Conservation (phyloP, 2,113 vertebrate genomes). For the Nymphicus hollandicus region DNA sequence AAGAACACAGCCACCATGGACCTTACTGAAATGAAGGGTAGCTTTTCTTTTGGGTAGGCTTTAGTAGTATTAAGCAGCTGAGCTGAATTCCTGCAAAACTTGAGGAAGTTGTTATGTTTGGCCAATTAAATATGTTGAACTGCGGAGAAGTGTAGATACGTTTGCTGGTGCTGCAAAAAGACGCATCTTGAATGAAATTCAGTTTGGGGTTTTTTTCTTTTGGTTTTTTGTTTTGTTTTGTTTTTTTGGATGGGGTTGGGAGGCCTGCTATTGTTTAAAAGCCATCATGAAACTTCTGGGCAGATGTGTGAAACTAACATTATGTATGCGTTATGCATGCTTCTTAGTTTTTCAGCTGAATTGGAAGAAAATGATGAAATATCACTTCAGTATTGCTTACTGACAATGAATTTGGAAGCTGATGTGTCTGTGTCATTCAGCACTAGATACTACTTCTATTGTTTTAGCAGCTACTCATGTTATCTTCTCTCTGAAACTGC, state of each 20-base stretch:
- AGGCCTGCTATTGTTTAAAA: neutral
- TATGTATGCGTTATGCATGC: neutral
- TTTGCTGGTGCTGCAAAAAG: neutral
- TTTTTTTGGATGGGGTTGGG: rapidly evolving
- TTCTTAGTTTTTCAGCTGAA: neutral
- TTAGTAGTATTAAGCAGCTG: neutral
- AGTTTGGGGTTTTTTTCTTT: neutral
- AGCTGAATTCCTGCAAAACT: neutral
- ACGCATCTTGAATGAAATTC: neutral
- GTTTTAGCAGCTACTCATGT: neutral
- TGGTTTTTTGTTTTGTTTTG: neutral
- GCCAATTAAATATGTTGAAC: neutral
- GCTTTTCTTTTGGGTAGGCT: neutral
- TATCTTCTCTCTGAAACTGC: neutral
- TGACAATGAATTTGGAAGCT: neutral
- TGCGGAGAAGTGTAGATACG: neutral
- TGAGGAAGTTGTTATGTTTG: neutral
- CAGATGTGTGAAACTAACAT: neutral
- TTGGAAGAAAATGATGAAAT: neutral
- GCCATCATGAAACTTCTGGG: neutral
- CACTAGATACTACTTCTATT: neutral
- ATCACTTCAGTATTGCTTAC: neutral
- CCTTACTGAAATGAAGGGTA: neutral
- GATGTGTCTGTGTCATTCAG: neutral
- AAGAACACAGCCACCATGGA: neutral